Percentiles rank a stretch among this genome's conserved stretches.
Conservation (phyloP, 2,113 vertebrate species). For the Lophius piscatorius region DNA sequence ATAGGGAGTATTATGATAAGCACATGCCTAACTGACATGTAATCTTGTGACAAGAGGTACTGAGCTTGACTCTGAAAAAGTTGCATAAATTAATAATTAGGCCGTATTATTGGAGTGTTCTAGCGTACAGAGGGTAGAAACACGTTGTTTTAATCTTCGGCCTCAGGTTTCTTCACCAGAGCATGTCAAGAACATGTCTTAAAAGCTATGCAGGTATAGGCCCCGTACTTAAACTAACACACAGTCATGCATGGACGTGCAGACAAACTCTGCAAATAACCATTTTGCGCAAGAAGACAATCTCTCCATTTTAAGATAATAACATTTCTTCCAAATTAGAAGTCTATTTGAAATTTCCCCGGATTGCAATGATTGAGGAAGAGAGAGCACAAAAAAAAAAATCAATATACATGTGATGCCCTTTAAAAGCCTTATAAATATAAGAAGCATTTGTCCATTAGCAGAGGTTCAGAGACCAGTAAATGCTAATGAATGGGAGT, state of each 20-base stretch:
- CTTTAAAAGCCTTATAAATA: slow-evolving; percentile 86
- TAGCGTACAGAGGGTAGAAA: slow-evolving; percentile 38
- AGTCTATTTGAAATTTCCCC: slow-evolving; percentile 63
- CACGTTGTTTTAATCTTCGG: slow-evolving; percentile 43
- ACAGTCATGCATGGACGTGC: slow-evolving; percentile 1
- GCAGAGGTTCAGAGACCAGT: slow-evolving; percentile 76
- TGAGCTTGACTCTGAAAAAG: neutral
- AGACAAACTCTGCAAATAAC: slow-evolving; percentile 27
- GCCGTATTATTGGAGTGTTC: slow-evolving; percentile 18
- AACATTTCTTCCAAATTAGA: slow-evolving; percentile 57
- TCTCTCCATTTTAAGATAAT: slow-evolving; percentile 40
- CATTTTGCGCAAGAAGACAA: slow-evolving; percentile 13
- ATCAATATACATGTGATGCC: slow-evolving; percentile 81
- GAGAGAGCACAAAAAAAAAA: slow-evolving; percentile 50
- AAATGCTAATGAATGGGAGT: slow-evolving; percentile 82
- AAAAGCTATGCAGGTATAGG: slow-evolving; percentile 23
- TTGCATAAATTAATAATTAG: too few relatives aligned
- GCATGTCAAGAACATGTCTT: slow-evolving; percentile 38
- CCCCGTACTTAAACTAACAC: neutral
- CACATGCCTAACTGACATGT: slow-evolving; percentile 11
- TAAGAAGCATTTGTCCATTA: slow-evolving; percentile 82
- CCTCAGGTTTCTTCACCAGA: slow-evolving; percentile 30
- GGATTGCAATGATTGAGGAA: slow-evolving; percentile 70
- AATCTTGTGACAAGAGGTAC: neutral
- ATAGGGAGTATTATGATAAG: neutral